Percentiles rank a stretch among this genome's conserved stretches.
These are phyloP conservation scores for Lacanobia oleracea DNA, from an alignment of 2,888 invertebrate genomes.

Conservation along the genomic window DNA sequence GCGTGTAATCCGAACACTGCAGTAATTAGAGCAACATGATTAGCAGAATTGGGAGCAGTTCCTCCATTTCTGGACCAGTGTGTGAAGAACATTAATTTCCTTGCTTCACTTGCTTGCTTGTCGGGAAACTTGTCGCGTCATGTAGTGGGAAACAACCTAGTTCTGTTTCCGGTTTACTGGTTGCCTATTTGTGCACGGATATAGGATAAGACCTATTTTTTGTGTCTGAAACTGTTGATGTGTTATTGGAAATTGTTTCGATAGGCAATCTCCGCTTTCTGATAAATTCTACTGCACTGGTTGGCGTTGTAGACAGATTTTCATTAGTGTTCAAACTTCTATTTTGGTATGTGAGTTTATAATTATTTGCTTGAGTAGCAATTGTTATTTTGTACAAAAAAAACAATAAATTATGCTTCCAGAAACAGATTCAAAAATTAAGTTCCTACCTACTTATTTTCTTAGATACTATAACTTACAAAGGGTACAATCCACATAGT, in stretches of 20 bases:
- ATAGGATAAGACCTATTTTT: constrained; percentile 38
- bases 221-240: constrained; percentile 4
- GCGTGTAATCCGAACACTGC: constrained; percentile 43
- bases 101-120: constrained; percentile 37
- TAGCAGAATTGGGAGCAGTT: constrained; percentile 61
- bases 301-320: neutral
- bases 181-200: constrained; percentile 67
- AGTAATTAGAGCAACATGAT: constrained; percentile 65
- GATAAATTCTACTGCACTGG: neutral
- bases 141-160: constrained; percentile 71
- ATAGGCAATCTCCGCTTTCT: constrained; percentile 2
- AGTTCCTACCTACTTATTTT: no score
- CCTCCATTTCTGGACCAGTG: constrained; percentile 53
- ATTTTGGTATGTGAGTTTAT: neutral
- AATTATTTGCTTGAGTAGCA: neutral
- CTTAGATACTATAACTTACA: constrained; percentile 16
- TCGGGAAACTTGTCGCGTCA: constrained; percentile 60
- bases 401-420: no score
- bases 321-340: neutral
- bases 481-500: neutral
- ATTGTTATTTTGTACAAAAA: no score
- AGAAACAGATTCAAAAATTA: no score
- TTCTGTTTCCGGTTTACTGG: constrained; percentile 71
- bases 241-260: neutral
- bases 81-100: constrained; percentile 71